phyloP scores from a whole-genome alignment of 2,113 vertebrate species.

The Aramus guarauna region DNA sequence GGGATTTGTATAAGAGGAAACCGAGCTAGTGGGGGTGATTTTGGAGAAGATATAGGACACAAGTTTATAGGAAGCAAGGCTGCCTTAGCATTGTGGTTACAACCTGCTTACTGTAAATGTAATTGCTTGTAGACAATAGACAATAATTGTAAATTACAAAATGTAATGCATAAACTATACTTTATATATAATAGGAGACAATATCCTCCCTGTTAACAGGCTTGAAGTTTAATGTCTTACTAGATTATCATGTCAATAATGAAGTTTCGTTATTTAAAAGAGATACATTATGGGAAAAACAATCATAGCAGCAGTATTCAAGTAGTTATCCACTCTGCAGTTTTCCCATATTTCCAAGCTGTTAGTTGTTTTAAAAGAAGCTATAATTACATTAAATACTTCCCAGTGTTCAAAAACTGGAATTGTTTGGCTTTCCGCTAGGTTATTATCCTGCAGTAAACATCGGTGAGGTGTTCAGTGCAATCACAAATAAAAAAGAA shows the following conservation, averaged over 20 bases:
- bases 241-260: constrained; percentile 38
- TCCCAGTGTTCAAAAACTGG: constrained; percentile 2
- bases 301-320: constrained; percentile 17
- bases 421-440: constrained; percentile 3
- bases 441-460: constrained; percentile 14
- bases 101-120: constrained; percentile 32
- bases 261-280: constrained; percentile 35
- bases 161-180: neutral
- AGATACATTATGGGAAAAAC: constrained; percentile 27
- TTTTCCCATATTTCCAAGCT: constrained; percentile 37
- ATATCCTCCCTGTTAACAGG: constrained; percentile 25
- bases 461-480: neutral
- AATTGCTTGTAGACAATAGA: constrained; percentile 43
- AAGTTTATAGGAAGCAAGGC: neutral
- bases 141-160: constrained; percentile 35
- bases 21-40: neutral
- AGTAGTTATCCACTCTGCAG: constrained; percentile 1
- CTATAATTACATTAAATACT: constrained; percentile 44
- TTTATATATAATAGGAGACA: constrained; percentile 9
- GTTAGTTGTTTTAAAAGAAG: constrained; percentile 25
- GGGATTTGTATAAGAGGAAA: neutral
- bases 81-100: neutral
- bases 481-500: neutral
- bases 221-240: constrained; percentile 46
- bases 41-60: neutral